A percentile compares a stretch with the other conserved stretches of the same genome.
phyloP scores from a whole-genome alignment of 2,113 vertebrate genomes.

The Diphyllodes magnificus region DNA sequence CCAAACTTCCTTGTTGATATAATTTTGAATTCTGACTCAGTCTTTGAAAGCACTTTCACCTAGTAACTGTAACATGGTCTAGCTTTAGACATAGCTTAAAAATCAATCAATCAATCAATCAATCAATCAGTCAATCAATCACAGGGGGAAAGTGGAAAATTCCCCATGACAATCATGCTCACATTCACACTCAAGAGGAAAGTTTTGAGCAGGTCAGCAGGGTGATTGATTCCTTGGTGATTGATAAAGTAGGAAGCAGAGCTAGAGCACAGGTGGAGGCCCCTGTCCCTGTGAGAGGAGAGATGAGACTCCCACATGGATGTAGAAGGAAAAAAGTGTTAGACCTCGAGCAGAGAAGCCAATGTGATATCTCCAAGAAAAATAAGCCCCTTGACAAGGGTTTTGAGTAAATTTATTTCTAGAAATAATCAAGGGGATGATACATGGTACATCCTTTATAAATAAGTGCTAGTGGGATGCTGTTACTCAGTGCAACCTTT shows the following conservation, averaged over 20 bases:
- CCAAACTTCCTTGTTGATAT: neutral
- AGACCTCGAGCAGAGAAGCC: neutral
- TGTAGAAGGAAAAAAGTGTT: neutral
- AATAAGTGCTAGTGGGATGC: neutral
- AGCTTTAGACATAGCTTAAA: neutral
- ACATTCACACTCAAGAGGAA: neutral
- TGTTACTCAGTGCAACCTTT: neutral
- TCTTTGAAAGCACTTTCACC: neutral
- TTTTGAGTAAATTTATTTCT: neutral
- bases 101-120: neutral
- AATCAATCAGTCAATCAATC: too few relatives aligned
- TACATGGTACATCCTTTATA: neutral
- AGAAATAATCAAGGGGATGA: neutral
- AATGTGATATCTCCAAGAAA: neutral
- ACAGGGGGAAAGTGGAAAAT: neutral
- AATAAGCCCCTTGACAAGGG: neutral
- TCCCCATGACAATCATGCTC: neutral
- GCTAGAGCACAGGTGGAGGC: rapidly evolving
- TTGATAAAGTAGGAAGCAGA: neutral
- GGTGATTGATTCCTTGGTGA: neutral
- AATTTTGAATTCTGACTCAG: neutral
- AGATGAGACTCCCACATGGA: neutral
- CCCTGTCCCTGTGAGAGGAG: neutral
- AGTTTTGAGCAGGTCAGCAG: neutral
- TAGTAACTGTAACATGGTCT: neutral